Conservation (phyloP, 2,888 invertebrate species). For the Linnaemya vulpina region DNA sequence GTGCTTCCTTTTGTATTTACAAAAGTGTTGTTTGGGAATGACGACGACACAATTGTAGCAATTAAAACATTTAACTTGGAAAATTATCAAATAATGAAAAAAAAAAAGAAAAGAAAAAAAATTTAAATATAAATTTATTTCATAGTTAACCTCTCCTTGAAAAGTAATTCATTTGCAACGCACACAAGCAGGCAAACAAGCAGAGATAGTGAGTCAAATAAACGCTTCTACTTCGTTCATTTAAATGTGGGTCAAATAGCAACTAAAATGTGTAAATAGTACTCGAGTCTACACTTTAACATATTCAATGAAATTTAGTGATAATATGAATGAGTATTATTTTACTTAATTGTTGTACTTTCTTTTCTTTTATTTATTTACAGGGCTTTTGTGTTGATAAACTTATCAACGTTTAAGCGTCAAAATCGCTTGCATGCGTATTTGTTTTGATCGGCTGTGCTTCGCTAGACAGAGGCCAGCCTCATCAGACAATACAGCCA, state of each 20-base stretch:
- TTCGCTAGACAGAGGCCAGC: slow-evolving; percentile 94
- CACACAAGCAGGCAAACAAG: slow-evolving; percentile 14
- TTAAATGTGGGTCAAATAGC: slow-evolving; percentile 51
- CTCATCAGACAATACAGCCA: slow-evolving; percentile 77
- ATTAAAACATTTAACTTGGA: not conserved
- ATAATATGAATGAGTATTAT: slow-evolving; percentile 26
- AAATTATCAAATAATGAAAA: not conserved
- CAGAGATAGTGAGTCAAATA: slow-evolving; percentile 27
- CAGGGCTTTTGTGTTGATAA: slow-evolving; percentile 79
- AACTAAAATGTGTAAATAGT: slow-evolving; percentile 7
- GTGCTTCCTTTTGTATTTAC: too few relatives aligned
- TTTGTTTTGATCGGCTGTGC: slow-evolving; percentile 95
- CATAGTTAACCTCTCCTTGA: slow-evolving; percentile 21
- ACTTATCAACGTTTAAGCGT: slow-evolving; percentile 76
- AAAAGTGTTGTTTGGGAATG: not conserved
- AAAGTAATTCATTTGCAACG: slow-evolving; percentile 40
- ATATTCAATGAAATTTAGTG: slow-evolving; percentile 21
- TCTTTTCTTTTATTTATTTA: slow-evolving; percentile 60
- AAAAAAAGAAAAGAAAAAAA: not conserved
- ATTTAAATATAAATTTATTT: slow-evolving; percentile 22
- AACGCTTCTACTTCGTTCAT: slow-evolving; percentile 2
- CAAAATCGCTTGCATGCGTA: slow-evolving; percentile 92
- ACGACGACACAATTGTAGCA: slow-evolving; percentile 18
- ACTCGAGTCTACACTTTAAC: not conserved
- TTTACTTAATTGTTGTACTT: slow-evolving; percentile 7